Evolutionary conservation across 2,888 invertebrate species (phyloP), one percentile per base, ranked within the genome.

Genomic region (Agriopis leucophaearia): DNA sequence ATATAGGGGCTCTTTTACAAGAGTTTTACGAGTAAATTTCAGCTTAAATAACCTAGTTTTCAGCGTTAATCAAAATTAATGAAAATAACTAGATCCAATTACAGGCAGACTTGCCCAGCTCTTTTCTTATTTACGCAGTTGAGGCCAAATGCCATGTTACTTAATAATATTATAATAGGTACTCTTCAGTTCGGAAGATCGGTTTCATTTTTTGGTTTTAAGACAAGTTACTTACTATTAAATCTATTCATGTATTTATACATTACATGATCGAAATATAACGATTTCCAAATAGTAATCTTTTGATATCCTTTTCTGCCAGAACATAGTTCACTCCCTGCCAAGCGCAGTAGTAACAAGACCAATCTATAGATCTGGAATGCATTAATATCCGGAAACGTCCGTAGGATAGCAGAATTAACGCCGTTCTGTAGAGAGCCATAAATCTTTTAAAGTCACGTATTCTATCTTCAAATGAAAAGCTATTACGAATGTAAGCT

Each of bases 381-480:
- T 81, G 76, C 81, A 82, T 83, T 84, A 85, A 82, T 84, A 82
- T 81, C 75, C 69, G 67, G 76, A 75, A 78, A 76, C 76, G 83
- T 80, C 81, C 78, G 79, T 80, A 81, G 79, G 77, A 81, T 80
- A 78, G 76, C 74, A 79, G 84, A 85, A 85, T 87, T 87, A 86
- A 83, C 78, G 82, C 80, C 80, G 78, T 76, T 76, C 71, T 76
- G 78, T 72, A 74, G 66, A 70, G 67, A 67, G 76, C 74, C 74
- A 87, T 88, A 86, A 88, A 87, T 88, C 84, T 84, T 84, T 83
- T 84, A 81, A 80, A 84, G 81, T 79, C 84, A 83, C 85, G 84
- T 85, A 83, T 87, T 86, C 85, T 85, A 84, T 85, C 85, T 84
- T 80, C 82, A 79, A 87, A 86, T 87, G 86, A 85, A 86, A 79